phyloP scores from a whole-genome alignment of 2,113 vertebrate species.

The Sprattus sprattus region DNA sequence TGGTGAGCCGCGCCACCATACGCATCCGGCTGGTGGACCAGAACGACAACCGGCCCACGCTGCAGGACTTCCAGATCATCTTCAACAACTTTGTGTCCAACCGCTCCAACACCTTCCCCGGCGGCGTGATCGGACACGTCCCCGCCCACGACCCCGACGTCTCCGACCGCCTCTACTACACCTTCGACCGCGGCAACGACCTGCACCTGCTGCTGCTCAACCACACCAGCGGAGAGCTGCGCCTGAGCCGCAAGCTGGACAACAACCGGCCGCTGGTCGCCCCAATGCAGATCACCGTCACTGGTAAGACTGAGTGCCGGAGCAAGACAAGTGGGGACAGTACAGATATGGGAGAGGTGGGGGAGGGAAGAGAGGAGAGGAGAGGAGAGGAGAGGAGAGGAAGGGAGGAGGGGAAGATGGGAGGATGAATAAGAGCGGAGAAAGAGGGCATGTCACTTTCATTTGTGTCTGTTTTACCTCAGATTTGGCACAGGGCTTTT shows the following conservation, averaged over 20 bases:
- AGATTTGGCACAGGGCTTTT: not conserved
- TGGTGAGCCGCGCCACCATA: slow-evolving; percentile 93
- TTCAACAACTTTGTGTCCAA: slow-evolving; percentile 99
- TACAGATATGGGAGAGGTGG: slow-evolving; percentile 11
- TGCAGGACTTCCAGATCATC: slow-evolving; percentile 96
- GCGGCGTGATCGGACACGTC: slow-evolving; percentile 88
- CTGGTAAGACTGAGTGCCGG: slow-evolving; percentile 78
- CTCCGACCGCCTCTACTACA: slow-evolving; percentile 90
- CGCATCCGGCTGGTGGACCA: slow-evolving; percentile 90
- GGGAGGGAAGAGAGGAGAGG: not conserved
- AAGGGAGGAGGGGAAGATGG: not conserved
- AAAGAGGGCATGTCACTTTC: slow-evolving; percentile 8
- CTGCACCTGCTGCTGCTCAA: slow-evolving; percentile 93
- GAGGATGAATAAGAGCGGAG: slow-evolving; percentile 4
- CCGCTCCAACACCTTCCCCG: slow-evolving; percentile 94
- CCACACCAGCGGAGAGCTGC: slow-evolving; percentile 92
- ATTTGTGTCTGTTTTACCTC: not conserved
- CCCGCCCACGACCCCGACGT: slow-evolving; percentile 95
- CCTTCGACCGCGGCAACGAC: slow-evolving; percentile 93
- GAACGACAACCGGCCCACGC: slow-evolving; percentile 91
- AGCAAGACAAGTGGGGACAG: not conserved
- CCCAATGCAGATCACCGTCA: slow-evolving; percentile 94
- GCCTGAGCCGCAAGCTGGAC: slow-evolving; percentile 94
- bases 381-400: not conserved
- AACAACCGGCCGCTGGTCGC: slow-evolving; percentile 96